phyloP scores from a whole-genome alignment of 1,140 invertebrate genomes.

The Stegodyphus dumicola region DNA sequence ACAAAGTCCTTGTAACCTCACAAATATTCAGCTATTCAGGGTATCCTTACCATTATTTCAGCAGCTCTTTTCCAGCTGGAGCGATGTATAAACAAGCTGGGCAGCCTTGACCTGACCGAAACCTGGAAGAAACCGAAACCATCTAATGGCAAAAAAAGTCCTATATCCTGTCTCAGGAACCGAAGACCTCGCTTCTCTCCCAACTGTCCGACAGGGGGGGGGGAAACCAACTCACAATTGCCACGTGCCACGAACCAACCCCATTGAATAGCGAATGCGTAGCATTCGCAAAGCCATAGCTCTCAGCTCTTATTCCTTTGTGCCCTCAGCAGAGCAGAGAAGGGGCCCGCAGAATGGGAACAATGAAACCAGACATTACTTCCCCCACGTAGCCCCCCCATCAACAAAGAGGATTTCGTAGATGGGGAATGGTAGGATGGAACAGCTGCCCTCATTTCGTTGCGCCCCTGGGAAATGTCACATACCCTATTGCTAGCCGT shows the following conservation, averaged over 20 bases:
- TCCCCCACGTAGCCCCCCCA: not conserved
- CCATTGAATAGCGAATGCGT: conserved; percentile 39
- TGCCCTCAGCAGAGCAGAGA: conserved; percentile 9
- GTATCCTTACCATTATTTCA: too few relatives aligned
- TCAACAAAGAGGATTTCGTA: not conserved
- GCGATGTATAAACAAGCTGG: not conserved
- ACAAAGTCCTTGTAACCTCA: too few relatives aligned
- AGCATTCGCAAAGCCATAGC: not conserved
- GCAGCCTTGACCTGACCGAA: conserved; percentile 55
- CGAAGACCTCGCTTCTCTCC: not conserved
- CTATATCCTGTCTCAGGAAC: conserved; percentile 15
- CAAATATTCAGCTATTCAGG: too few relatives aligned
- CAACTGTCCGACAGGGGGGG: not conserved
- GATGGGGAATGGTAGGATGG: not conserved
- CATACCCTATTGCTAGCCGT: too few relatives aligned
- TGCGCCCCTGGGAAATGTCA: not conserved
- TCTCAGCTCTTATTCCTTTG: conserved; percentile 35
- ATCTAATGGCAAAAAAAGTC: not conserved
- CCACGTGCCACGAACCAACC: conserved; percentile 47
- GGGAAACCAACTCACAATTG: conserved; percentile 38
- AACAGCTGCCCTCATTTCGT: not conserved
- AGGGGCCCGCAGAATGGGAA: conserved; percentile 30
- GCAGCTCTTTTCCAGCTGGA: too few relatives aligned
- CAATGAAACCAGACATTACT: not conserved
- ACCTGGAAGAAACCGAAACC: conserved; percentile 35